A percentile compares a stretch with the other conserved stretches of the same genome.
Evolutionary conservation across 2,113 vertebrate species (phyloP).

Genomic region (Lepidiolamprologus cunningtoni): DNA sequence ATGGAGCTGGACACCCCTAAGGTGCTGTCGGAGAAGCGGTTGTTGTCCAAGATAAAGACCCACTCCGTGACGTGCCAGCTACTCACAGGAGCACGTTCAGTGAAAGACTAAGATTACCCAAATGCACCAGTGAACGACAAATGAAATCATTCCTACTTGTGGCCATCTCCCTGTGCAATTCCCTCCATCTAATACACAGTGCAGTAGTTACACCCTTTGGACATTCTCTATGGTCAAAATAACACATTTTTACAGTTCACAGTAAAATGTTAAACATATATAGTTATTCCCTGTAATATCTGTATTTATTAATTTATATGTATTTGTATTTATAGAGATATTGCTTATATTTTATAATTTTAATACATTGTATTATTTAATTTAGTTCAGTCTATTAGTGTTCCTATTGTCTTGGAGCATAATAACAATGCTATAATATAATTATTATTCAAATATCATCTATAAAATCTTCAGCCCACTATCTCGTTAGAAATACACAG

Average conservation of each 20-base stretch:
- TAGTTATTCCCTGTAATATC: background rate
- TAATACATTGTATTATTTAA: background rate
- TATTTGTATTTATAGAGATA: accelerated
- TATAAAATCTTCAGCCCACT: background rate
- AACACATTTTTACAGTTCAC: background rate
- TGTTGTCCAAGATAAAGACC: background rate
- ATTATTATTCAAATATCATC: background rate
- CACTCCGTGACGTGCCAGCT: background rate
- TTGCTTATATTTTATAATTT: background rate
- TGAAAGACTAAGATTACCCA: background rate
- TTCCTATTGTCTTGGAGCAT: accelerated
- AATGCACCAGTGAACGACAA: background rate
- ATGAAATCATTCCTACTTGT: background rate
- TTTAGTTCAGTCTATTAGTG: background rate
- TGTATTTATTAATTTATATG: background rate
- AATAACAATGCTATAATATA: background rate
- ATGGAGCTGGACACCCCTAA: background rate
- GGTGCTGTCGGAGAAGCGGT: background rate
- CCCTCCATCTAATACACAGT: background rate
- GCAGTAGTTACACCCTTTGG: background rate
- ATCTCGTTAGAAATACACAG: background rate
- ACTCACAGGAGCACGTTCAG: background rate
- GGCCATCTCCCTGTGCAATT: background rate
- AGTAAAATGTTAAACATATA: background rate
- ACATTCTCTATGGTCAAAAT: background rate